Evolutionary conservation across 64 coral and sea anemone species (phyloP), one percentile per base, ranked within the genome.

Genomic region (Astreopora myriophthalma): DNA sequence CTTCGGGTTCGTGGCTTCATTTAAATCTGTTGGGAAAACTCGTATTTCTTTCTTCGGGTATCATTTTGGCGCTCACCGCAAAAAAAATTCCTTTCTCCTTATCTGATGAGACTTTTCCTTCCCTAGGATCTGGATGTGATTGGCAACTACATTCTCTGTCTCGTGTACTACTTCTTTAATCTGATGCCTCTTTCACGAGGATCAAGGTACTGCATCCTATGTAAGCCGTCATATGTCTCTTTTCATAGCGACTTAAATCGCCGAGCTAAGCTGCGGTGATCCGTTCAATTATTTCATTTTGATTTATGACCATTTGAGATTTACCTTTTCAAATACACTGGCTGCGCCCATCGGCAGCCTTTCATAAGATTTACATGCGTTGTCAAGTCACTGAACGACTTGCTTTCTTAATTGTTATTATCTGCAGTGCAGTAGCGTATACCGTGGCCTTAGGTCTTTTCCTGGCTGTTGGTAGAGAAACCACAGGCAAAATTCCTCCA

Each of bases 121-220:
- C 27, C 24, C 3, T 69, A 96, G 94, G 94, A 96, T 69, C 10
- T 75, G 3, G 95, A 96, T 30, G 6, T 90, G 16, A 27, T 96
- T 75, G 91, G 95, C n/a, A 88, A 86, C 23, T 60, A 88, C 58
- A 96, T 96, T 37, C 48, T 96, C 19, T 93, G 86, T 2, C 55
- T 96, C 20, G 91, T 87, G 12, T 96, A 96, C 44, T 96, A 96
- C 79, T 96, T 96, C 71, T 93, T 96, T 42, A 96, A 96, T 74
- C 63, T 96, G 2, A 96, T 96, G 95, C 91, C 95, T 8, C 89
- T 96, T 3, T 93, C 95, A 46, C 90, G 95, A 48, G 95, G 91
- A 35, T 90, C 95, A 29, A 96, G 95, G 95, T 96, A 80, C 6
- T n/a, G 29, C 16, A 14, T 16, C 27, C 30, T 73, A 38, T 2